phyloP scores from a whole-genome alignment of 2,888 invertebrate species.

The Caenorhabditis imperialis region DNA sequence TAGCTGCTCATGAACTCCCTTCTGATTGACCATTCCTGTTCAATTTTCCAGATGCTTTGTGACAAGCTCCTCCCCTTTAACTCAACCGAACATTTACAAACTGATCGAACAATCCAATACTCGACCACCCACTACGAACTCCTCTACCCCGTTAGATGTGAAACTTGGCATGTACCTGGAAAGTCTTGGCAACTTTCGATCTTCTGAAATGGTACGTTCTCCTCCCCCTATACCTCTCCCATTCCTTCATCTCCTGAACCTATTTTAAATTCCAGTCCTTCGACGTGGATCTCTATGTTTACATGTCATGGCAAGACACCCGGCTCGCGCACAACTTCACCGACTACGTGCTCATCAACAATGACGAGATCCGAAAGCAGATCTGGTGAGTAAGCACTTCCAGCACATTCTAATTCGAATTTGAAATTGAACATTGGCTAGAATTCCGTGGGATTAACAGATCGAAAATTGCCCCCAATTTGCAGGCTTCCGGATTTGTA shows the following conservation, averaged over 20 bases:
- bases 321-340: constrained; percentile 66
- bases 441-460: too few relatives aligned
- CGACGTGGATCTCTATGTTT: constrained; percentile 75
- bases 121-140: constrained; percentile 56
- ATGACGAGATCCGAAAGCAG: constrained; percentile 67
- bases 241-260: constrained; percentile 15
- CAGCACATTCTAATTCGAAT: neutral
- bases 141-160: constrained; percentile 53
- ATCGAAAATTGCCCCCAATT: too few relatives aligned
- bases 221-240: neutral
- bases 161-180: constrained; percentile 68
- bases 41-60: constrained; percentile 6
- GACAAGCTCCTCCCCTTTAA: constrained; percentile 5
- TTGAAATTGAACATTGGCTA: too few relatives aligned
- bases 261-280: constrained; percentile 72
- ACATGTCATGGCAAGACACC: constrained; percentile 67
- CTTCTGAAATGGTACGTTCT: constrained; percentile 66
- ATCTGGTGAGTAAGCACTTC: constrained; percentile 63
- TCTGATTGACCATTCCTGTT: neutral
- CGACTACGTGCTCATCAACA: constrained; percentile 72
- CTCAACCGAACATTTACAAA: constrained; percentile 41
- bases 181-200: constrained; percentile 68
- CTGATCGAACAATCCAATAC: constrained; percentile 31
- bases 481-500: constrained; percentile 75
- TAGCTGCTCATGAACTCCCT: neutral